Evolutionary conservation across 2,113 vertebrate species (phyloP).

Genomic region (Petromus typicus): DNA sequence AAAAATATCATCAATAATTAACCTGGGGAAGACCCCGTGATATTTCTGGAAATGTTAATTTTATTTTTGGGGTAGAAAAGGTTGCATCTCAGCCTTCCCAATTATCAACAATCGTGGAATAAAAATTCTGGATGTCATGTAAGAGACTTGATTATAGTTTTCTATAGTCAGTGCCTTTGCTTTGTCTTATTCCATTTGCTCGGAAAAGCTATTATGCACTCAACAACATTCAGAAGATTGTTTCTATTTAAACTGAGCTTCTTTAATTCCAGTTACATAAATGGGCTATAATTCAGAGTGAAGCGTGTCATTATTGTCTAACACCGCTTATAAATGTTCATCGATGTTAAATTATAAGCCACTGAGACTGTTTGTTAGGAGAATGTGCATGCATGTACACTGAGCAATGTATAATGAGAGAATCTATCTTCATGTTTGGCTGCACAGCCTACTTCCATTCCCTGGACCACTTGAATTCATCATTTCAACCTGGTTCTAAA

Average conservation of each 20-base stretch:
- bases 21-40: neutral
- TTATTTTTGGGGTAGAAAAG: neutral
- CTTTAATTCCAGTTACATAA: conserved; percentile 73
- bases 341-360: conserved; percentile 72
- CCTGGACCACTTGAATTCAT: conserved; percentile 57
- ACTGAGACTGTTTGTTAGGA: conserved; percentile 51
- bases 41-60: conserved; percentile 45
- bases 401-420: conserved; percentile 63
- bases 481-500: conserved; percentile 62
- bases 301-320: conserved; percentile 70
- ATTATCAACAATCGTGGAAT: neutral
- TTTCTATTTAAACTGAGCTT: conserved; percentile 71
- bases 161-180: neutral
- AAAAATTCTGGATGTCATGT: neutral
- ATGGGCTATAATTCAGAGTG: conserved; percentile 73
- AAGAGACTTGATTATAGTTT: conserved; percentile 33
- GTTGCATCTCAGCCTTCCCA: neutral
- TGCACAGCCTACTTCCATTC: conserved; percentile 71
- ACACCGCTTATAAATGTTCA: conserved; percentile 64
- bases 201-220: conserved; percentile 41
- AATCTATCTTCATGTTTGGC: conserved; percentile 74
- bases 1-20: neutral
- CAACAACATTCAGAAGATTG: conserved; percentile 59
- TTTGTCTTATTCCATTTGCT: conserved; percentile 61
- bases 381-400: neutral